phyloP scores from a whole-genome alignment of 2,797 vertebrate genomes.

The Scarus forsteni region DNA sequence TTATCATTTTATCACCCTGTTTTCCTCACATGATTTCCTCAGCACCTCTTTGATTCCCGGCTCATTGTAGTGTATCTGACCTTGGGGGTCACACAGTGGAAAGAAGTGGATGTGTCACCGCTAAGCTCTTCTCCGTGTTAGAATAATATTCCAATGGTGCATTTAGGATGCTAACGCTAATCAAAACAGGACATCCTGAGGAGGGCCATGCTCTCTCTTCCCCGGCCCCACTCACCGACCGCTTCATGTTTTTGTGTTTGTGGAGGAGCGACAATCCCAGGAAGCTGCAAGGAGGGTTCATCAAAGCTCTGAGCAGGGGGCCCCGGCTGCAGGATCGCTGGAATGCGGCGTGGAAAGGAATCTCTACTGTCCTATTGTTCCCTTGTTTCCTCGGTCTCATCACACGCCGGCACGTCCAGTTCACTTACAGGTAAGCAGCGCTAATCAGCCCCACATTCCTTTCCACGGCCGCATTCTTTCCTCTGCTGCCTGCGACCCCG shows the following conservation, averaged over 20 bases:
- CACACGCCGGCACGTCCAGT: slow-evolving; percentile 80
- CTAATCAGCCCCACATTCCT: slow-evolving; percentile 84
- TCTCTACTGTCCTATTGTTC: slow-evolving; percentile 99
- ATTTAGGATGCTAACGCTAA: slow-evolving; percentile 97
- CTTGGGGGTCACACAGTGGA: slow-evolving; percentile 80
- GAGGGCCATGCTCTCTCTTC: slow-evolving; percentile 80
- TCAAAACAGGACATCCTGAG: slow-evolving; percentile 99
- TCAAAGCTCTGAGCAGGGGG: slow-evolving; percentile 94
- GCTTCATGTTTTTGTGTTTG: slow-evolving; percentile 93
- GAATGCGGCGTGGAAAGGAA: slow-evolving; percentile 95
- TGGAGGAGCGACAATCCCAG: slow-evolving; percentile 97
- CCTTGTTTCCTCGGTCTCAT: slow-evolving; percentile 96
- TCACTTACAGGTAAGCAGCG: slow-evolving; percentile 80
- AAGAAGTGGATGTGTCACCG: slow-evolving; percentile 79
- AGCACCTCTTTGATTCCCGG: slow-evolving; percentile 79
- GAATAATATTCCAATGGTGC: slow-evolving; percentile 97
- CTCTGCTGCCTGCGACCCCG: slow-evolving; percentile 60
- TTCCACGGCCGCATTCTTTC: slow-evolving; percentile 74
- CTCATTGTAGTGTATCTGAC: slow-evolving; percentile 76
- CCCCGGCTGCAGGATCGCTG: slow-evolving; percentile 89
- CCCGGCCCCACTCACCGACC: slow-evolving; percentile 66
- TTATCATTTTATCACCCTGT: slow-evolving; percentile 67
- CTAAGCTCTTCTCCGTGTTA: slow-evolving; percentile 86
- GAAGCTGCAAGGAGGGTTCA: slow-evolving; percentile 95
- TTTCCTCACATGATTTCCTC: slow-evolving; percentile 75